Base-by-base conservation (phyloP, 2,113 vertebrate species). In the Cephalopholis sonnerati region DNA sequence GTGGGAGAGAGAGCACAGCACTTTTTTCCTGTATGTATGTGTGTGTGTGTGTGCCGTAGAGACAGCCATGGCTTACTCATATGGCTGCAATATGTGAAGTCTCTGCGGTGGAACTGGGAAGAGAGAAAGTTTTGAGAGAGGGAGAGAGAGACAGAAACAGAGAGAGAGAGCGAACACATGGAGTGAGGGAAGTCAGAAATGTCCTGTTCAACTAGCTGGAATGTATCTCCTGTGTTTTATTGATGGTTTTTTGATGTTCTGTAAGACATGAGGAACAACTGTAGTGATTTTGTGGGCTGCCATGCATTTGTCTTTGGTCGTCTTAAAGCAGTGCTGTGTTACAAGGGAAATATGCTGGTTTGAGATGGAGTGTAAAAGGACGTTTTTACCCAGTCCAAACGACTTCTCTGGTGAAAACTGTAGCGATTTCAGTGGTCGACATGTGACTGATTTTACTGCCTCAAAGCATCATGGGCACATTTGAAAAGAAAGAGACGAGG, bases 71-170 rank as follows among this genome's bases (percentile, higher is more conserved):
- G 81, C 84, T 86, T 74, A 75, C 82, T 93, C 93, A 94, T 93
- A 93, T 93, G 93, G 93, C 92, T 86, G 92, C 93, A 94, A 94
- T 86, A 93, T 94, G 93, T 94, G 90, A 68, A 93, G 88, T 67
- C 87, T 93, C 92, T 92, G 93, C 64, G 93, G 93, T 93, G 87
- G 75, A 89, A 91, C 85, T 87, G 78, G 83, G 82, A 85, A 74
- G 85, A 88, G 91, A 89, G 93, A 93, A 91, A 94, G 91, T 92
- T 93, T 89, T 67, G 74, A 73, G 82, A 78, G 80, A 36, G 70
- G 61, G 44, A 27, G 69, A 79, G 86, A 82, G 82, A 81, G 75
- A 50, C 80, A 67, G 67, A 63, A 61, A 63, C 54, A 64, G 53
- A 77, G 71, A 65, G 82, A 79, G 81, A 16, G 90, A 44, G 41